A percentile compares a stretch with the other conserved stretches of the same genome.
Conservation (phyloP, 2,113 vertebrate genomes). For the Crotalus helleri region DNA sequence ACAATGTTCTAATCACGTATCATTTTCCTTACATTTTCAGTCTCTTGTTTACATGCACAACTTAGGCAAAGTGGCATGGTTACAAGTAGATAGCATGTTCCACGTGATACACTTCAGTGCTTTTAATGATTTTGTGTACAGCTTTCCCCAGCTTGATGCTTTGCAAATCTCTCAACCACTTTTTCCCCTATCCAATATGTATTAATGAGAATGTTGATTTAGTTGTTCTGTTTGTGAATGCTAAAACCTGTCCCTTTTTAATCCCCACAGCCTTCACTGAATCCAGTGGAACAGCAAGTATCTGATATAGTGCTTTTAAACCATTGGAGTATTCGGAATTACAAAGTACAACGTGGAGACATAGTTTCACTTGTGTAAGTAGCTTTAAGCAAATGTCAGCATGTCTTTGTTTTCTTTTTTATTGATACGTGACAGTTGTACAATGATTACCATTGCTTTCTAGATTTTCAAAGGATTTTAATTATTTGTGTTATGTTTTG, state of each 20-base stretch:
- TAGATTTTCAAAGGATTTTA: conserved; percentile 24
- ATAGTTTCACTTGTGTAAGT: conserved; percentile 81
- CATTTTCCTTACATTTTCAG: neutral
- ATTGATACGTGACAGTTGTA: neutral
- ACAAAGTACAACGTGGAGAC: conserved; percentile 76
- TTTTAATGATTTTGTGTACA: neutral
- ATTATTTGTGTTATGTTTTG: neutral
- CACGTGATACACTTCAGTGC: too few species aligned
- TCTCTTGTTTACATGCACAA: neutral
- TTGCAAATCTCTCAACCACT: neutral
- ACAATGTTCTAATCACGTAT: neutral
- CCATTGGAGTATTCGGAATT: conserved; percentile 79
- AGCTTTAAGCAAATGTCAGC: conserved; percentile 26
- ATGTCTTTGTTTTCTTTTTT: neutral
- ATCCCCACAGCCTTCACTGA: conserved; percentile 74
- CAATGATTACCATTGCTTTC: neutral
- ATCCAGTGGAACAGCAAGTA: conserved; percentile 66
- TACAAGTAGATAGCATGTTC: neutral
- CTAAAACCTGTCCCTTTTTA: neutral
- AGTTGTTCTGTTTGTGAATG: neutral
- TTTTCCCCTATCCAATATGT: neutral
- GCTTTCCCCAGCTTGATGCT: neutral
- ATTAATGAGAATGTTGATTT: neutral
- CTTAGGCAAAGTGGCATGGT: too few species aligned
- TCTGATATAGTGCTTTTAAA: conserved; percentile 79